phyloP scores from a whole-genome alignment of 2,113 vertebrate genomes.

The Trichomycterus rosablanca region DNA sequence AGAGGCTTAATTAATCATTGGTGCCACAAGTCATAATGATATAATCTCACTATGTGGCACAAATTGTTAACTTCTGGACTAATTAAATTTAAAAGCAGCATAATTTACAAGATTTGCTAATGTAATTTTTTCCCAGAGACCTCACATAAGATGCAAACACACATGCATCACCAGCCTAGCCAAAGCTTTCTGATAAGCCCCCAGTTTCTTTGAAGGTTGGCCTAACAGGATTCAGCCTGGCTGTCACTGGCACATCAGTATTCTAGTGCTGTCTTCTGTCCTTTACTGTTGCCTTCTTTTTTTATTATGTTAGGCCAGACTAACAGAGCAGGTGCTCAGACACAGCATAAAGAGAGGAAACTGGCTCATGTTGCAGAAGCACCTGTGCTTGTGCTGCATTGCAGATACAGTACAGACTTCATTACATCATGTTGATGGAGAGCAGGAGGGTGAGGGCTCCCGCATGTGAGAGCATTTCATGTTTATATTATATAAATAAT shows the following conservation, averaged over 20 bases:
- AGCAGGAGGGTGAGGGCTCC: not conserved
- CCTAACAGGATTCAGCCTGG: not conserved
- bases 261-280: constrained; percentile 3
- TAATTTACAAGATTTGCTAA: too few relatives aligned
- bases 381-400: constrained; percentile 65
- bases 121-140: too few relatives aligned
- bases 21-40: too few relatives aligned
- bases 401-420: constrained; percentile 51
- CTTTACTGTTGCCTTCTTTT: constrained; percentile 11
- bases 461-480: too few relatives aligned
- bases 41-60: too few relatives aligned
- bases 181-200: not conserved
- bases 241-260: constrained; percentile 8
- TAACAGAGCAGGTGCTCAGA: constrained; percentile 35
- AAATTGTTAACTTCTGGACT: too few relatives aligned
- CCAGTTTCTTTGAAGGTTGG: constrained; percentile 6
- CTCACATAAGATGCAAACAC: too few relatives aligned
- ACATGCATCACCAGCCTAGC: too few relatives aligned
- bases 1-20: not conserved
- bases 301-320: constrained; percentile 9
- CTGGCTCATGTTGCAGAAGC: constrained; percentile 54
- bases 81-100: too few relatives aligned
- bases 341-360: constrained; percentile 6
- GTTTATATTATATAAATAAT: too few relatives aligned
- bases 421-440: constrained; percentile 31